Conservation (phyloP, 2,888 invertebrate species). For the Lasioglossum marginatum region DNA sequence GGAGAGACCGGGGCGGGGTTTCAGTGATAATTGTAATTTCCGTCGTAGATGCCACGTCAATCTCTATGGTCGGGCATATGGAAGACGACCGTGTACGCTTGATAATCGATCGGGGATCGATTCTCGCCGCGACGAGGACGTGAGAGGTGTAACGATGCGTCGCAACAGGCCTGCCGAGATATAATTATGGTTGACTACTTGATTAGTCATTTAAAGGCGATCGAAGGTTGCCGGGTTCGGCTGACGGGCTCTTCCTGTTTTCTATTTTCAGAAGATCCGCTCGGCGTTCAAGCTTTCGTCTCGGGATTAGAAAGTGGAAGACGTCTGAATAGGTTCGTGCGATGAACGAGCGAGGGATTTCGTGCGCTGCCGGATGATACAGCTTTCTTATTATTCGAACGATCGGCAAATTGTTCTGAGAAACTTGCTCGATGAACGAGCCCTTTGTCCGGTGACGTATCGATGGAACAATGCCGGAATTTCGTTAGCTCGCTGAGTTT, state of each 20-base stretch:
- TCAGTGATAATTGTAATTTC: constrained; percentile 19
- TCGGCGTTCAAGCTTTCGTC: constrained; percentile 9
- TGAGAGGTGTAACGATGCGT: constrained; percentile 13
- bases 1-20: not conserved
- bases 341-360: constrained; percentile 20
- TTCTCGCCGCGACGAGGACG: constrained; percentile 3
- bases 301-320: constrained; percentile 32
- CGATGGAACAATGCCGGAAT: constrained; percentile 1
- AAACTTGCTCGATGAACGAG: not conserved
- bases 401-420: constrained; percentile 22
- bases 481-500: constrained; percentile 5
- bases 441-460: constrained; percentile 2
- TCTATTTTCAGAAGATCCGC: constrained; percentile 27
- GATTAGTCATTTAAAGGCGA: constrained; percentile 54
- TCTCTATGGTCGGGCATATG: not conserved
- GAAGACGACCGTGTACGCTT: constrained; percentile 11
- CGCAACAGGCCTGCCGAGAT: constrained; percentile 1
- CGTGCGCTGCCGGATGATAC: constrained; percentile 18
- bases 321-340: not conserved
- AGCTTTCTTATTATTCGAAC: constrained; percentile 40
- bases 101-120: constrained; percentile 1
- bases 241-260: constrained; percentile 32
- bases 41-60: constrained; percentile 5
- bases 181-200: constrained; percentile 51
- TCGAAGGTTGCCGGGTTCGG: constrained; percentile 7